Evolutionary conservation across 2,888 invertebrate genomes (phyloP).

Genomic region (Cactoblastis cactorum): DNA sequence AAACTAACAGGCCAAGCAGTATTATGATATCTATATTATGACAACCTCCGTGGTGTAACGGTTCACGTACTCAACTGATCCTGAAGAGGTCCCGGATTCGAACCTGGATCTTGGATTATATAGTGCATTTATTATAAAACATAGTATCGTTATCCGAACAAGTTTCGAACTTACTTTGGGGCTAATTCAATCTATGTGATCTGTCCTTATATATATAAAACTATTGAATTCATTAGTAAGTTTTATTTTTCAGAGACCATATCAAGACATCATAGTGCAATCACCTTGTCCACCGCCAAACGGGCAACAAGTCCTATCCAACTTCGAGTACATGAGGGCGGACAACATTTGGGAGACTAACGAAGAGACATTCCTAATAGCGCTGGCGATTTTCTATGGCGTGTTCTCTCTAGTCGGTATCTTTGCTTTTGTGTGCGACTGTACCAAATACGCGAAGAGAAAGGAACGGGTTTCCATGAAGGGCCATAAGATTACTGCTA

Average conservation of each 20-base stretch:
- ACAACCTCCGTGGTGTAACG: too few relatives aligned
- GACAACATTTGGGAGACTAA: conserved; percentile 71
- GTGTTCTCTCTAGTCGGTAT: conserved; percentile 81
- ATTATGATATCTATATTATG: too few relatives aligned
- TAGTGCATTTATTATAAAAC: too few relatives aligned
- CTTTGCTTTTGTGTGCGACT: conserved; percentile 80
- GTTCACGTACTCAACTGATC: too few relatives aligned
- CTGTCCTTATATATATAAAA: not conserved
- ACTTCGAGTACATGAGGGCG: conserved; percentile 57
- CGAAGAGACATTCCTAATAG: conserved; percentile 78
- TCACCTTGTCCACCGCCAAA: conserved; percentile 89
- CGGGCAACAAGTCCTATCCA: conserved; percentile 83
- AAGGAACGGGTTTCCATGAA: conserved; percentile 70
- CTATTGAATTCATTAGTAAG: not conserved
- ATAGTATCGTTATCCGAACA: too few relatives aligned
- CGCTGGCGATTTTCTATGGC: conserved; percentile 81
- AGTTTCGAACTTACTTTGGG: too few relatives aligned
- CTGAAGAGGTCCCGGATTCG: too few relatives aligned
- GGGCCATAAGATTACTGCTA: conserved; percentile 78
- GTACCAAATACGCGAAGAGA: conserved; percentile 73
- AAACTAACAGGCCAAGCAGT: too few relatives aligned
- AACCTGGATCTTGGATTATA: too few relatives aligned
- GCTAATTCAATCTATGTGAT: too few relatives aligned
- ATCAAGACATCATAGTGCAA: conserved; percentile 92
- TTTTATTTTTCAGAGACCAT: conserved; percentile 82